Evolutionary conservation across 2,888 invertebrate genomes (phyloP).

Genomic region (Archips xylosteana): DNA sequence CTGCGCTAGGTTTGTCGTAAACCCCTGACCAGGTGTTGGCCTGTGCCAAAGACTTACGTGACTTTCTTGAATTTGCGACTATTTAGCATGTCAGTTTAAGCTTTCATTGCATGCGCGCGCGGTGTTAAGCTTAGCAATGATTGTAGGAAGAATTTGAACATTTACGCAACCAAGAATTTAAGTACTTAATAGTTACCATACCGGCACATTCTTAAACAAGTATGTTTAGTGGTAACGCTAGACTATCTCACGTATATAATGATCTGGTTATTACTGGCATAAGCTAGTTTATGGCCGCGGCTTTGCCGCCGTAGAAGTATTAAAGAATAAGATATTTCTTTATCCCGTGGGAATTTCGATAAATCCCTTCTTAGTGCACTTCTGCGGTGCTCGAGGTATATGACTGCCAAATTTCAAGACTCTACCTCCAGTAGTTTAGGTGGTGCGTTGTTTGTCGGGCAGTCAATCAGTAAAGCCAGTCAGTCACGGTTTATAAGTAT

Average conservation of each 20-base stretch:
- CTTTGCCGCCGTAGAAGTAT: too few species aligned
- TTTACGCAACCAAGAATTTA: conserved; percentile 3
- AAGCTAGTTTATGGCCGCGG: too few species aligned
- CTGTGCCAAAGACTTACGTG: conserved; percentile 25
- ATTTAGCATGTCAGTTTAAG: background rate
- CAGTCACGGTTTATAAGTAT: too few species aligned
- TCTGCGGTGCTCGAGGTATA: too few species aligned
- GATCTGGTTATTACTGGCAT: too few species aligned
- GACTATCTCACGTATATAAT: background rate
- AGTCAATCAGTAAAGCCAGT: too few species aligned
- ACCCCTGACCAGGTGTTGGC: conserved; percentile 1
- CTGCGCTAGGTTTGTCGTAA: background rate
- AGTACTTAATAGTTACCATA: background rate
- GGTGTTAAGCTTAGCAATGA: conserved; percentile 18
- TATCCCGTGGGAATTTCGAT: too few species aligned
- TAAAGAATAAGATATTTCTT: too few species aligned
- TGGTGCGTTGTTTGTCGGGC: too few species aligned
- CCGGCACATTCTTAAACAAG: background rate
- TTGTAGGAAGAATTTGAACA: conserved; percentile 17
- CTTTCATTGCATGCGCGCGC: conserved; percentile 11
- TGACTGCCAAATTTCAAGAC: too few species aligned
- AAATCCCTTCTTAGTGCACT: too few species aligned
- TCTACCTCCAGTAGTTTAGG: too few species aligned
- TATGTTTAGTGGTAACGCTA: background rate
- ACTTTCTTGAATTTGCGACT: conserved; percentile 5